Percentiles rank a stretch among this genome's conserved stretches.
phyloP scores from a whole-genome alignment of 2,888 invertebrate genomes.

The Antheraea yamamai region DNA sequence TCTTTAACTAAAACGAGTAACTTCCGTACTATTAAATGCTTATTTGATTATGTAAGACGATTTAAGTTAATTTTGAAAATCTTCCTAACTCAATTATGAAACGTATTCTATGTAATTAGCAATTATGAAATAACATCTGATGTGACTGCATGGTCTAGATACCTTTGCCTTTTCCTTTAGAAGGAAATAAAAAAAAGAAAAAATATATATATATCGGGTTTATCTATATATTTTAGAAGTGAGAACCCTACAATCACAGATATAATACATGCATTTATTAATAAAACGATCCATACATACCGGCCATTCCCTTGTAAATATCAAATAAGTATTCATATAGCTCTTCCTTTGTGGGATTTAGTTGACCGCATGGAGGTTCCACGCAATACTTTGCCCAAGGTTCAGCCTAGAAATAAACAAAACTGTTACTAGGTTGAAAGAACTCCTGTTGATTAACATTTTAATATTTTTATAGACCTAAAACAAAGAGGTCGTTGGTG shows the following conservation, averaged over 20 bases:
- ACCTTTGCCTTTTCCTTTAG: too few species aligned
- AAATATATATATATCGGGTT: not conserved
- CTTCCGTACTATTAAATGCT: too few species aligned
- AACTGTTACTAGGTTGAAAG: too few species aligned
- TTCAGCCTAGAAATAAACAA: slow-evolving; percentile 74
- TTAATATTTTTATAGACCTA: too few species aligned
- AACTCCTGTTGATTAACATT: too few species aligned
- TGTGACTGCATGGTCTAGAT: too few species aligned
- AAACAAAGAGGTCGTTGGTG: too few species aligned
- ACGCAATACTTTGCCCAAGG: slow-evolving; percentile 88
- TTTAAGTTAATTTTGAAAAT: not conserved
- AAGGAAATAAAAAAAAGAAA: not conserved
- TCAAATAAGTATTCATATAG: slow-evolving; percentile 86
- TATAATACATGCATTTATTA: not conserved
- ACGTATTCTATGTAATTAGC: not conserved
- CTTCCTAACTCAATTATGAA: not conserved
- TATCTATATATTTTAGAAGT: too few species aligned
- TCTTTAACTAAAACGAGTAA: too few species aligned
- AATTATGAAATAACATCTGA: too few species aligned
- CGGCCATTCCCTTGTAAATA: slow-evolving; percentile 89
- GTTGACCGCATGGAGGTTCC: slow-evolving; percentile 93
- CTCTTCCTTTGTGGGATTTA: slow-evolving; percentile 87
- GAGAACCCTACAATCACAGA: too few species aligned
- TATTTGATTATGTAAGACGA: not conserved
- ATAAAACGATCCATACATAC: slow-evolving; percentile 39